A percentile compares a stretch with the other conserved stretches of the same genome.
phyloP scores from a whole-genome alignment of 2,797 vertebrate species.

The Ceryle rudis region DNA sequence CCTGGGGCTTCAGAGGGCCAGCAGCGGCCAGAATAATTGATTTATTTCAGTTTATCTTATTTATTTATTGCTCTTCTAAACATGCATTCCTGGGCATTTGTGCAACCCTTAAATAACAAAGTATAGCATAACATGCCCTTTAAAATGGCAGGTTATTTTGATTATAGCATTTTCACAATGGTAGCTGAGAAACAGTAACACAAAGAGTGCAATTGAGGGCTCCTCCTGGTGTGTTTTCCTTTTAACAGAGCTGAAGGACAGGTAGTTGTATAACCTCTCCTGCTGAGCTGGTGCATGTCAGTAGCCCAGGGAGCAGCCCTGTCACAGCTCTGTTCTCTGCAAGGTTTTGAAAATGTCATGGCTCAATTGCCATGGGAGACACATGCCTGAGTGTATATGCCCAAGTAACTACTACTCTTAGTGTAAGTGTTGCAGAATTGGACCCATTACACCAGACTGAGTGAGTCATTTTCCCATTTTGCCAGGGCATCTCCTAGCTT shows the following conservation, averaged over 20 bases:
- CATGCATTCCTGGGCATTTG: neutral
- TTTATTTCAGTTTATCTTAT: neutral
- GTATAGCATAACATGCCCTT: neutral
- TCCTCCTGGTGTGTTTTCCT: slow-evolving; percentile 1
- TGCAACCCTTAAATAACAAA: neutral
- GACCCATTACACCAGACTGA: neutral
- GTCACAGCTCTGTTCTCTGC: neutral
- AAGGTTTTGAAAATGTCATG: neutral
- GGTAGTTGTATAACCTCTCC: neutral
- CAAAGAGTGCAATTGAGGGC: neutral
- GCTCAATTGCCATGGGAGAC: slow-evolving; percentile 8
- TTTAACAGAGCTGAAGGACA: neutral
- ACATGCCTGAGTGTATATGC: neutral
- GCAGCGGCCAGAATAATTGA: neutral
- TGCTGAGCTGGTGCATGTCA: neutral
- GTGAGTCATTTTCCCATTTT: neutral
- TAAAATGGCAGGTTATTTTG: neutral
- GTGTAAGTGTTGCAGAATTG: neutral
- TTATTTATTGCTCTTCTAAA: neutral
- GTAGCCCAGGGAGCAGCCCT: neutral
- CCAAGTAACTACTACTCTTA: accelerated
- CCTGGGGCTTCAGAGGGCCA: neutral
- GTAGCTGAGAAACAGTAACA: slow-evolving; percentile 28
- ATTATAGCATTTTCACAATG: slow-evolving; percentile 4
- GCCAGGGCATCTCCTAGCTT: neutral